Conservation (phyloP, 2,888 invertebrate species). For the Hypselothyrea guttata region DNA sequence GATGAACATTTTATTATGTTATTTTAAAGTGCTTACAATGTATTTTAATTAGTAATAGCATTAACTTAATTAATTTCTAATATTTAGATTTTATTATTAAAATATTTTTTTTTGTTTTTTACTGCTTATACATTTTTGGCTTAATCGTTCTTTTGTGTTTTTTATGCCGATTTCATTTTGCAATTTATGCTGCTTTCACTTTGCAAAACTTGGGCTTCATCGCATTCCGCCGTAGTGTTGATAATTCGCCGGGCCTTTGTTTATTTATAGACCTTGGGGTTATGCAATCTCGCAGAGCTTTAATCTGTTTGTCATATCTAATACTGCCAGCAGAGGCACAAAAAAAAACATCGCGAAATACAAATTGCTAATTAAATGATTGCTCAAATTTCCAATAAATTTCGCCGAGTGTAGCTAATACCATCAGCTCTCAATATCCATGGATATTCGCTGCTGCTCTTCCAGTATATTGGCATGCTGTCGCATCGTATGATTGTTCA, state of each 20-base stretch:
- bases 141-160: background rate
- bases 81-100: no score
- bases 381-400: background rate
- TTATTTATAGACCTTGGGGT: slow-evolving; percentile 2
- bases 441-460: slow-evolving; percentile 27
- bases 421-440: slow-evolving; percentile 41
- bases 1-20: no score
- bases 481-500: slow-evolving; percentile 72
- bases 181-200: background rate
- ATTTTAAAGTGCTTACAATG: no score
- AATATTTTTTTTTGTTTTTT: background rate
- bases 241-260: background rate
- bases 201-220: background rate
- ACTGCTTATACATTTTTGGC: background rate
- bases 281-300: slow-evolving; percentile 14
- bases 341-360: background rate
- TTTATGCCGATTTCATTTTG: slow-evolving; percentile 2
- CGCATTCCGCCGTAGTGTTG: slow-evolving; percentile 4
- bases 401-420: slow-evolving; percentile 3
- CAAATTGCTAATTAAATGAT: background rate
- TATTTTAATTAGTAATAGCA: no score
- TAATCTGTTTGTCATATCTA: slow-evolving; percentile 22
- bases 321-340: slow-evolving; percentile 19
- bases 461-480: slow-evolving; percentile 55
- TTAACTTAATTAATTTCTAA: no score